Evolutionary conservation across 2,797 vertebrate genomes (phyloP), one percentile per base, ranked within the genome.

Genomic region (Todus mexicanus): DNA sequence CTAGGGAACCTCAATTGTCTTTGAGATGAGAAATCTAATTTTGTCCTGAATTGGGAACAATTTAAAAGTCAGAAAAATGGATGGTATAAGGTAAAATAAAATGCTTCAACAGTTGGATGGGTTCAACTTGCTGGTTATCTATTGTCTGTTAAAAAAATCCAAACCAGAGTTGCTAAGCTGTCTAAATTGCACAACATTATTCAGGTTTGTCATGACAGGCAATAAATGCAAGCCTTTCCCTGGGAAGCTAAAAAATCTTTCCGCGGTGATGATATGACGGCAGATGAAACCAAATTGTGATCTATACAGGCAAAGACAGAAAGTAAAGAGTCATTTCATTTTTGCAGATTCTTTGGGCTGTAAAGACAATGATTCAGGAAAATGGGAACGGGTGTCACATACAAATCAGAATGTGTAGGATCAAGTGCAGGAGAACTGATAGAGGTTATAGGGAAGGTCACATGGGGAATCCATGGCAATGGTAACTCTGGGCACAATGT

Each of bases 101-200:
- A 40, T 1, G 1, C 14, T 57, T 66, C 35, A 65, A 31, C 15
- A 48, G 23, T 11, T 73, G 42, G 42, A 26, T 0, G 1, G 5
- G n/a, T 77, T 65, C 35, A 25, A 29, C 14, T 15, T 50, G 22
- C 23, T 57, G 25, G 11, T 69, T 60, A 12, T 43, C 26, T 60
- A 8, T 51, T 87, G 15, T 68, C 12, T 29, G 33, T n/a, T 50
- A 17, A 51, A 63, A 51, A 7, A 27, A 70, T 27, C 23, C 3
- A 40, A 27, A 37, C 7, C 29, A 72, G 16, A 51, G 29, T 43
- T 48, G 22, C n/a, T 54, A 60, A 48, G 27, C n/a, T 87, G n/a
- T 54, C 29, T 23, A 35, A n/a, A 35, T 56, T 38, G 48, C 33
- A 71, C 15, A 31, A 37, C 9, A 31, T 68, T 72, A 64, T 71